Base-by-base conservation (phyloP, 1,140 invertebrate genomes). In the Heliconius himera region DNA sequence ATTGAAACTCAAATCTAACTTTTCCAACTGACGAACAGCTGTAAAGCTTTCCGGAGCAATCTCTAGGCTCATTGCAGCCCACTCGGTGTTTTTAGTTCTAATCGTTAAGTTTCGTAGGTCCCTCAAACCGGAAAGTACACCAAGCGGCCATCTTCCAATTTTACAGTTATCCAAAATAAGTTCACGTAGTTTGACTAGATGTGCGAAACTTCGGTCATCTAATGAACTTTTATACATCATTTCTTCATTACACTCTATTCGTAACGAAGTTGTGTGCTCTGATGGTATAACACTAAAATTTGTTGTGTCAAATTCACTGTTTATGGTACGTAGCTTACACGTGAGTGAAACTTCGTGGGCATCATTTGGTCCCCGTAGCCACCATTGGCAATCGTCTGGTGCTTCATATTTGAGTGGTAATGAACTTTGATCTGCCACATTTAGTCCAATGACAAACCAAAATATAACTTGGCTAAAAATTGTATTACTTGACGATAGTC, bases 271-370 rank as follows among this genome's bases (percentile, higher is more conserved):
- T 51, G 98, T 98, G 90, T 98, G 97, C 82, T 98, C 98, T 49
- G 96, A 96, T 38, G 97, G 97, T 66, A 98, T 97, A 74, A 97
- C 97, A 90, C 97, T 98, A 89, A 98, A 98, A 91, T 98, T 98
- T 13, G 97, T 97, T n/a, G 96, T 97, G 86, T 98, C 97, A 86
- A 97, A 97, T 88, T 97, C 97, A 91, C 97, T 97, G 92, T 97
- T 97, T 87, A 97, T 97, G 51, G 97, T 97, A 60, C 97, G 92
- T 83, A 98, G 95, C 93, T 96, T 96, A 94, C 98, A 98, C 66
- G 96, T 97, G 51, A 98, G 95, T 16, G 96, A 95, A 72, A 98
- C 97, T 88, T 97, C 97, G 83, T 97, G 96, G 33, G 94, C 90
- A 56, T 94, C 93, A 16, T 94, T 92, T 38, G 95, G 95, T 82